Conservation (phyloP, 1,140 invertebrate species). For the Pseudachorutes palmiensis region DNA sequence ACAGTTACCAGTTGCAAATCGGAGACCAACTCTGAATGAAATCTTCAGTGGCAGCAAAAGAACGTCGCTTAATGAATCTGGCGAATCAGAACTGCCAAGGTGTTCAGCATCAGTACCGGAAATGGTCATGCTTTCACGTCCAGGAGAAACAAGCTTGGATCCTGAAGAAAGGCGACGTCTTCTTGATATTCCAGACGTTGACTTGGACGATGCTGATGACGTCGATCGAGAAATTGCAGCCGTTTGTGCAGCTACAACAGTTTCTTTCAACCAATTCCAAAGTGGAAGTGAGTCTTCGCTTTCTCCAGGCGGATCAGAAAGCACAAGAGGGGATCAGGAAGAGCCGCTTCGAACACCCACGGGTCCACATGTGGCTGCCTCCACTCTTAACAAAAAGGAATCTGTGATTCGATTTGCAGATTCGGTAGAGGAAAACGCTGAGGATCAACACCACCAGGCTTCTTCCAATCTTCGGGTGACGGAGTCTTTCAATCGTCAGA, state of each 20-base stretch:
- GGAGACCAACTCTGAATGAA: conserved; percentile 13
- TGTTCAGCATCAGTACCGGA: conserved; percentile 25
- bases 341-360: neutral
- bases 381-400: conserved; percentile 3
- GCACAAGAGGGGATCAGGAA: neutral
- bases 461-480: neutral
- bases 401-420: conserved; percentile 3
- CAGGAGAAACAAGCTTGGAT: neutral
- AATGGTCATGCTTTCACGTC: conserved; percentile 22
- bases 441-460: neutral
- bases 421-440: conserved; percentile 17
- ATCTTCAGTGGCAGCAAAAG: neutral
- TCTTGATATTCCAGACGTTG: neutral
- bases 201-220: neutral
- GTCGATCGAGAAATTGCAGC: neutral
- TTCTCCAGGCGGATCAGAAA: neutral
- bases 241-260: neutral
- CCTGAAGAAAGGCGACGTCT: neutral
- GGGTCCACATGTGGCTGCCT: neutral
- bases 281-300: neutral
- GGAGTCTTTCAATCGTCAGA: conserved; percentile 4
- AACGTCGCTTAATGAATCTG: neutral
- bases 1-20: neutral
- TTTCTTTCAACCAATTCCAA: neutral
- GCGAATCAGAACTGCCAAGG: conserved; percentile 19